phyloP scores from a whole-genome alignment of 2,113 vertebrate genomes.

The Pseudopodoces humilis region DNA sequence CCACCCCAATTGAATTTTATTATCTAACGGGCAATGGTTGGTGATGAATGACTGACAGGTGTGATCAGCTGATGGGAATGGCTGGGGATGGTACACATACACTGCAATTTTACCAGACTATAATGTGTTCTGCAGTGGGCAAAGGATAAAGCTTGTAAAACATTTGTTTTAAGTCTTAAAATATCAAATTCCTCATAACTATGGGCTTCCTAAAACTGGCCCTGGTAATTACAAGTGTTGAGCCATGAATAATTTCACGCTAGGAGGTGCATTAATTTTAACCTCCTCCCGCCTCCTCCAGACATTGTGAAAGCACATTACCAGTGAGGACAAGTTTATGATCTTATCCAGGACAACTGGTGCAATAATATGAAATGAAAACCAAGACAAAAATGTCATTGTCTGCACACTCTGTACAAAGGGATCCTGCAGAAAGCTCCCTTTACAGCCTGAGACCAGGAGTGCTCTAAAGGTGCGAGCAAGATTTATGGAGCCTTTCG shows the following conservation, averaged over 20 bases:
- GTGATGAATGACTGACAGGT: conserved; percentile 73
- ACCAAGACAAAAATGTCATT: conserved; percentile 61
- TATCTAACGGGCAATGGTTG: not conserved
- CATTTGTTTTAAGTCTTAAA: conserved; percentile 85
- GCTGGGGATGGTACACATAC: conserved; percentile 20
- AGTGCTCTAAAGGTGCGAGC: not conserved
- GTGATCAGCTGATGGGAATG: conserved; percentile 68
- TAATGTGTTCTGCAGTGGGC: conserved; percentile 63
- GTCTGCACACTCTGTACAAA: conserved; percentile 34
- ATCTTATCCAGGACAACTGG: conserved; percentile 67
- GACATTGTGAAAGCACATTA: conserved; percentile 42
- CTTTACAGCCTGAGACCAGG: not conserved
- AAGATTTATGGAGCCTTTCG: conserved; percentile 35
- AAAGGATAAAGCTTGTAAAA: conserved; percentile 73
- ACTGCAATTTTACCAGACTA: not conserved
- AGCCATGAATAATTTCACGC: conserved; percentile 68
- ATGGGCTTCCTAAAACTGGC: conserved; percentile 60
- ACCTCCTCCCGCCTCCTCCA: conserved; percentile 50
- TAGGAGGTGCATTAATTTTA: conserved; percentile 46
- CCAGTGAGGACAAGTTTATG: conserved; percentile 67
- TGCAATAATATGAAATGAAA: conserved; percentile 60
- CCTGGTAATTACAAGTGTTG: conserved; percentile 74
- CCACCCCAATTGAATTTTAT: not conserved
- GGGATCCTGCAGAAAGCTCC: conserved; percentile 25
- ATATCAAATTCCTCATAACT: conserved; percentile 80